Base-by-base conservation (phyloP, 2,797 vertebrate species). In the Sciaenops ocellatus region DNA sequence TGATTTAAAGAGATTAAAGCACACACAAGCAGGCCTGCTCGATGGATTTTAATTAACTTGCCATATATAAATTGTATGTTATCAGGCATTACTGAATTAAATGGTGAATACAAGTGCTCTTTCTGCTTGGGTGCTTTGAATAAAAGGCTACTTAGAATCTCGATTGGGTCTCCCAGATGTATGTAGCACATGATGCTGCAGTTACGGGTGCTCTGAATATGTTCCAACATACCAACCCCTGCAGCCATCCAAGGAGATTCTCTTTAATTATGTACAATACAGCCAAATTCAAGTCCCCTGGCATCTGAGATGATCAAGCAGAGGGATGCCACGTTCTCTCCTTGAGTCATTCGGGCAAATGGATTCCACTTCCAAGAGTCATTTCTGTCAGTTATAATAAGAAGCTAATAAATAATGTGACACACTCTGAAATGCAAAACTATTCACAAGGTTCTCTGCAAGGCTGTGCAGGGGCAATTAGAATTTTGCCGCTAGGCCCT, bases 21-120 rank as follows among this genome's bases (percentile, higher is more conserved):
- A 91, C 85, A 92, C 87, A 92, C 82, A 93, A 85, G 87, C 86
- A 90, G 76, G 70, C 83, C 86, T 90, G 87, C 90, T 93, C 77
- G 67, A 89, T 92, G 92, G 91, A 90, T 94, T 95, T 93, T 94
- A 95, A 95, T 95, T 95, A 95, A 95, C 90, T 93, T 92, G 93
- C 92, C 92, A 93, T 94, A 93, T 94, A 95, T 92, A 93, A 94
- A 95, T 91, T 93, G 87, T 90, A 93, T 88, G 92, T 94, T 94
- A 95, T 94, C 92, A 89, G 86, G 87, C 90, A 90, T 89, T 91
- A 90, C 86, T 86, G 88, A 90, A 94, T 94, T 92, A 95, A 94
- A 94, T 76, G 78, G 86, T 87, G 83, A 93, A 94, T 78, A 85
- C 87, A 92, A 93, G 89, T 88, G 86, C 80, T 88, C 86, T 90